Evolutionary conservation across 2,113 vertebrate species (phyloP).

Genomic region (Cinclus mexicanus): DNA sequence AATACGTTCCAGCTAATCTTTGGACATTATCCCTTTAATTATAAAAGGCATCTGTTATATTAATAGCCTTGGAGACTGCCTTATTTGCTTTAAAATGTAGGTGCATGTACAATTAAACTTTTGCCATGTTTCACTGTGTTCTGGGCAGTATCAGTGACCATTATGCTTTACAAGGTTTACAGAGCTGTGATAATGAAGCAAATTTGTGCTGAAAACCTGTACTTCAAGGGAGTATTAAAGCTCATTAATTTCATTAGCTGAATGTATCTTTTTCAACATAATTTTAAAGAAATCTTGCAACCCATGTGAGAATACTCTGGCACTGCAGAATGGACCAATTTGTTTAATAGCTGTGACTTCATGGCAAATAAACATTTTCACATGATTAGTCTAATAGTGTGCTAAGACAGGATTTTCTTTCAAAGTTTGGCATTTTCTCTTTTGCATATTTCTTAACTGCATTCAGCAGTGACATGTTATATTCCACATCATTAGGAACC

Average conservation of each 20-base stretch:
- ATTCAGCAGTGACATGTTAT: background rate
- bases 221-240: constrained; percentile 60
- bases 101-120: constrained; percentile 67
- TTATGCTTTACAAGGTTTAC: constrained; percentile 47
- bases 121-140: constrained; percentile 47
- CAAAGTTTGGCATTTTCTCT: background rate
- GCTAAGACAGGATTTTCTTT: constrained; percentile 1
- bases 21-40: constrained; percentile 64
- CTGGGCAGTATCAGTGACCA: constrained; percentile 45
- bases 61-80: constrained; percentile 49
- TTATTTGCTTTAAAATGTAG: constrained; percentile 68
- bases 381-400: constrained; percentile 37
- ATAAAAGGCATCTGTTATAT: constrained; percentile 50
- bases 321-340: constrained; percentile 31
- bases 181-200: constrained; percentile 60
- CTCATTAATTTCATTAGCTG: constrained; percentile 67
- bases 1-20: constrained; percentile 65
- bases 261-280: constrained; percentile 33
- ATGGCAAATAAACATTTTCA: constrained; percentile 62
- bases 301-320: background rate
- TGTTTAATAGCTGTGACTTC: constrained; percentile 48
- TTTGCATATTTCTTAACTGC: background rate
- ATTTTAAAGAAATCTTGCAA: constrained; percentile 25
- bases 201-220: constrained; percentile 51
- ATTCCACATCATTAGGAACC: constrained; percentile 28